These are phyloP conservation scores for Amitus sp. DNA, from an alignment of 2,888 invertebrate species.

Conservation along the genomic window DNA sequence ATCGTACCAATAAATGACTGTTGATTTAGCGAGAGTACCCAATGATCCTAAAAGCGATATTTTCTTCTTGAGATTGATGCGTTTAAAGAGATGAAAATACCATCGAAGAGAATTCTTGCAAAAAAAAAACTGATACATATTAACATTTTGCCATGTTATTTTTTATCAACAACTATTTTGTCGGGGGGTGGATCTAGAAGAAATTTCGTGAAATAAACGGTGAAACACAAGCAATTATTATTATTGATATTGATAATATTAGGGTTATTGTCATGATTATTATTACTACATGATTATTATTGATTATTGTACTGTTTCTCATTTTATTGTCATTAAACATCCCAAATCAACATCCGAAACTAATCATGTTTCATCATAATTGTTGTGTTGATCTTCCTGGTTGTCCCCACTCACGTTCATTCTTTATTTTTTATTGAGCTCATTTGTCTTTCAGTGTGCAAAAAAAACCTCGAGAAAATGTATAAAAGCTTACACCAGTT, in stretches of 20 bases:
- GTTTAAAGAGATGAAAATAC: constrained; percentile 16
- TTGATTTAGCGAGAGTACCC: constrained; percentile 31
- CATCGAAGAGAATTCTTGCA: constrained; percentile 22
- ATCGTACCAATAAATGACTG: too few species aligned
- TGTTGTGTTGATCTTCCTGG: too few species aligned
- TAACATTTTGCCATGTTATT: constrained; percentile 21
- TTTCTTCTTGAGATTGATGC: constrained; percentile 31
- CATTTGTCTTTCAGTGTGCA: too few species aligned
- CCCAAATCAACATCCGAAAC: constrained; percentile 16
- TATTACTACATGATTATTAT: constrained; percentile 49
- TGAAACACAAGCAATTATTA: constrained; percentile 34
- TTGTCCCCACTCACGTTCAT: too few species aligned
- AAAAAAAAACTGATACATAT: constrained; percentile 23
- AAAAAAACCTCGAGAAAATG: too few species aligned
- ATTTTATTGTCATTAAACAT: constrained; percentile 65
- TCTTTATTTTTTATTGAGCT: too few species aligned
- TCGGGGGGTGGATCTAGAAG: constrained; percentile 14
- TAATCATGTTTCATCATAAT: constrained; percentile 18
- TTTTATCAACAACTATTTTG: constrained; percentile 28
- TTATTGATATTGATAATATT: constrained; percentile 55
- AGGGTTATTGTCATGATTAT: constrained; percentile 45
- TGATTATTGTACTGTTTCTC: constrained; percentile 63
- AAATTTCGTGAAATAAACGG: constrained; percentile 4
- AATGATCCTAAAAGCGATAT: constrained; percentile 31
- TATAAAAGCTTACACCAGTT: too few species aligned